These are phyloP conservation scores for Pseudotriccus pelzelni DNA, from an alignment of 2,797 vertebrate species.

Conservation along the genomic window DNA sequence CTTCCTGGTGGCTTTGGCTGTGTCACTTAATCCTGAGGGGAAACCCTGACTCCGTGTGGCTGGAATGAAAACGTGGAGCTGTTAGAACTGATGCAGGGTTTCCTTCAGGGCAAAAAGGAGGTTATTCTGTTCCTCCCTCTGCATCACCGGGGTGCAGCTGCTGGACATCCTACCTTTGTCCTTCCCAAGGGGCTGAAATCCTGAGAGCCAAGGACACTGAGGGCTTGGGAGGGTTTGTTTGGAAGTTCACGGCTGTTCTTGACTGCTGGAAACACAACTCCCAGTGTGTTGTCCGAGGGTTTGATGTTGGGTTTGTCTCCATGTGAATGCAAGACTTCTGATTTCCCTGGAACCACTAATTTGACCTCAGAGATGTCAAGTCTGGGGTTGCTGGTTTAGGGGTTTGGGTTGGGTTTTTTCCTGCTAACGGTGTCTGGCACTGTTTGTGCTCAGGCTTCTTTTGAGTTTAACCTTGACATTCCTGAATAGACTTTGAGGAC, in stretches of 20 bases:
- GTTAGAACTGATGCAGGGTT: not conserved
- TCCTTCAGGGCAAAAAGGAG: not conserved
- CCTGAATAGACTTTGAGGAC: not conserved
- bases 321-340: fast-evolving
- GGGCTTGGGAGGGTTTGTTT: not conserved
- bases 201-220: not conserved
- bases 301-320: not conserved
- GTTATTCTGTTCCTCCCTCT: fast-evolving
- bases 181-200: not conserved
- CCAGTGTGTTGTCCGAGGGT: not conserved
- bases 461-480: not conserved
- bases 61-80: not conserved
- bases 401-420: not conserved
- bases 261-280: not conserved
- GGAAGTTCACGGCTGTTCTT: not conserved
- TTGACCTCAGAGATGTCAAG: not conserved
- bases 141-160: not conserved
- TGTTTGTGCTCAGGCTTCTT: not conserved
- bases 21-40: not conserved
- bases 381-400: not conserved
- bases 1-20: not conserved
- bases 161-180: not conserved
- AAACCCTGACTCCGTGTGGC: not conserved
- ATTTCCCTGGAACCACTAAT: not conserved
- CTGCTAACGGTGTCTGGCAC: not conserved